A percentile compares a stretch with the other conserved stretches of the same genome.
Evolutionary conservation across 2,113 vertebrate genomes (phyloP).

Genomic region (Cyprinus carpio): DNA sequence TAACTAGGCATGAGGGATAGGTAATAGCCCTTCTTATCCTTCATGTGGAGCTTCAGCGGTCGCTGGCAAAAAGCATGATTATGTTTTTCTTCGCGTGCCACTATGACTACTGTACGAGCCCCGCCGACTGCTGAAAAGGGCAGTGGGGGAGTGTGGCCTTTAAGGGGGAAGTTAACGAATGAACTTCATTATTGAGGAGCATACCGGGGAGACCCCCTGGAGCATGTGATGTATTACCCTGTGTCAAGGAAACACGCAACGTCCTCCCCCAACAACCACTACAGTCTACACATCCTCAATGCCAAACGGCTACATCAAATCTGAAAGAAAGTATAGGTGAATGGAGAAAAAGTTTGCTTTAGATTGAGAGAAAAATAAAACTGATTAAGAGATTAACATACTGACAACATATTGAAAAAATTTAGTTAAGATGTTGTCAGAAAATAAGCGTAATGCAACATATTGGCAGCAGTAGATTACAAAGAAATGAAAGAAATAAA

Average conservation of each 20-base stretch:
- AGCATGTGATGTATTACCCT: slow-evolving; percentile 75
- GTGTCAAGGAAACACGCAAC: slow-evolving; percentile 67
- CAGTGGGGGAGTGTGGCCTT: slow-evolving; percentile 78
- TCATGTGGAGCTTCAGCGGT: slow-evolving; percentile 67
- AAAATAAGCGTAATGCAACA: not conserved
- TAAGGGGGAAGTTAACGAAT: slow-evolving; percentile 79
- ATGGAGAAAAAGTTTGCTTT: not conserved
- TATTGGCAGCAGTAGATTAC: not conserved
- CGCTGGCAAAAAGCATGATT: slow-evolving; percentile 71
- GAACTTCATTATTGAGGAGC: slow-evolving; percentile 82
- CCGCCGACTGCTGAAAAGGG: slow-evolving; percentile 75
- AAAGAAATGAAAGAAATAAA: not conserved
- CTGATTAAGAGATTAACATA: not conserved
- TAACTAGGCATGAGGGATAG: slow-evolving; percentile 82
- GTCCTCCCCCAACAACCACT: slow-evolving; percentile 53
- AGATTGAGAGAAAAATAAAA: not conserved
- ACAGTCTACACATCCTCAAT: slow-evolving; percentile 23
- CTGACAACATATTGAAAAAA: not conserved
- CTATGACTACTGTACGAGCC: slow-evolving; percentile 68
- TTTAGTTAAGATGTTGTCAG: not conserved
- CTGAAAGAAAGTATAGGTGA: slow-evolving; percentile 57
- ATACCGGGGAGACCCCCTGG: slow-evolving; percentile 77
- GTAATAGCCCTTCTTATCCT: slow-evolving; percentile 79
- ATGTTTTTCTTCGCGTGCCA: slow-evolving; percentile 53
- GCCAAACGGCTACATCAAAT: slow-evolving; percentile 65